Evolutionary conservation across 2,113 vertebrate species (phyloP).

Genomic region (Phalacrocorax aristotelis): DNA sequence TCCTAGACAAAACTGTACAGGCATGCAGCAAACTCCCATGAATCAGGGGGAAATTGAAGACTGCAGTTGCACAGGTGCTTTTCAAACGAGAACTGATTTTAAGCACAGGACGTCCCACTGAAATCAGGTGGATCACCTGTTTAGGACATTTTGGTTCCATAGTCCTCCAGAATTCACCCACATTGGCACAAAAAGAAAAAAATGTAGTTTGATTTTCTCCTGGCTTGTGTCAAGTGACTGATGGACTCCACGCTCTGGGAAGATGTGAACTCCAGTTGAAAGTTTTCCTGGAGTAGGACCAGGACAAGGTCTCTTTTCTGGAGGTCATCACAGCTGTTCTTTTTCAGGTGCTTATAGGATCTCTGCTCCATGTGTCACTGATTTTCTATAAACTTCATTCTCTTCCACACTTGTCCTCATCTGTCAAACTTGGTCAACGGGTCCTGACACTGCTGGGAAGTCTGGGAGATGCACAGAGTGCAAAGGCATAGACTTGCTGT

Average conservation of each 20-base stretch:
- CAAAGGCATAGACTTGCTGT: not conserved
- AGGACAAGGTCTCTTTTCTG: not conserved
- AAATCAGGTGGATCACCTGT: not conserved
- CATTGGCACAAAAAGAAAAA: not conserved
- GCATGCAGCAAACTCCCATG: not conserved
- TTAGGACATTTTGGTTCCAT: not conserved
- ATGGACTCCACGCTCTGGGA: not conserved
- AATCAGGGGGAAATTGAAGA: not conserved
- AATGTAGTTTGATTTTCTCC: not conserved
- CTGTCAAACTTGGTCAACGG: not conserved
- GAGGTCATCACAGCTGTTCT: not conserved
- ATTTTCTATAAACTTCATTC: not conserved
- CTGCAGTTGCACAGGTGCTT: not conserved
- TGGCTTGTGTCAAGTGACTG: not conserved
- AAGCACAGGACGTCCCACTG: not conserved
- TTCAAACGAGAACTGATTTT: not conserved
- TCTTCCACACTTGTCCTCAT: not conserved
- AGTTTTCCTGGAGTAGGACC: not conserved
- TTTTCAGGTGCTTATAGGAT: not conserved
- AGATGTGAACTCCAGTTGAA: not conserved
- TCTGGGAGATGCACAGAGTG: not conserved
- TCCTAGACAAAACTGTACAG: not conserved
- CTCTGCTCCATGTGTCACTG: not conserved
- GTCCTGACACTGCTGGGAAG: not conserved
- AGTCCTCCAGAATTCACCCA: not conserved